Base-by-base conservation (phyloP, 2,113 vertebrate species). In the Poeciliopsis prolifica region DNA sequence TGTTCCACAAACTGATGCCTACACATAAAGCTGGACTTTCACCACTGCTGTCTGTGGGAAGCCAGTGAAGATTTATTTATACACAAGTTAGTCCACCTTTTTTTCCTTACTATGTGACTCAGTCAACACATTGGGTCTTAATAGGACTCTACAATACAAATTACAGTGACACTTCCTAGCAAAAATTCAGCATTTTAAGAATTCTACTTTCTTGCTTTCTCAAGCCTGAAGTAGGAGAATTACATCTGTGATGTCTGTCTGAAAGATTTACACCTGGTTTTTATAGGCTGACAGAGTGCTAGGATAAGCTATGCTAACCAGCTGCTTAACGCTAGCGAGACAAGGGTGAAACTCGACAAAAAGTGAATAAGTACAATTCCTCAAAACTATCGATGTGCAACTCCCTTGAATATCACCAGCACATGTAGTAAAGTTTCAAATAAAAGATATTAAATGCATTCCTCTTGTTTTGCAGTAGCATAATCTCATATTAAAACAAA, bases 161-260 rank as follows among this genome's bases (percentile, higher is more conserved):
- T 26, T 54, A 89, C 74, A 66, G 70, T 42, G 65, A 86, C 75
- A 74, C 31, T 61, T 71, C 42, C 72, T 68, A 77, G 61, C 31
- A 80, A 60, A 4, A 58, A 58, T 60, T 65, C 73, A 13, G 69
- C 26, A 2, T 73, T 48, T 67, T 64, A 24, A 68, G 37, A 71
- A 62, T 72, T 26, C 22, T 10, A 28, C 2, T 24, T 5, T 22
- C 28, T 66, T 22, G 72, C 66, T 75, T 70, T 67, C 2, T 66
- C 74, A 24, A 54, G 35, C 35, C 71, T 70, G n/a, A 26, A 60
- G 58, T 33, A 33, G 30, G 70, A 58, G 24, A 48, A 37, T 35
- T n/a, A 37, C 63, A 9, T 37, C 44, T 48, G 4, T 48, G 17
- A 48, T 15, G 44, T 60, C 22, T 61, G 17, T 42, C 7, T 19